Evolutionary conservation across 2,888 invertebrate genomes (phyloP).

Genomic region (Furcula furcula): DNA sequence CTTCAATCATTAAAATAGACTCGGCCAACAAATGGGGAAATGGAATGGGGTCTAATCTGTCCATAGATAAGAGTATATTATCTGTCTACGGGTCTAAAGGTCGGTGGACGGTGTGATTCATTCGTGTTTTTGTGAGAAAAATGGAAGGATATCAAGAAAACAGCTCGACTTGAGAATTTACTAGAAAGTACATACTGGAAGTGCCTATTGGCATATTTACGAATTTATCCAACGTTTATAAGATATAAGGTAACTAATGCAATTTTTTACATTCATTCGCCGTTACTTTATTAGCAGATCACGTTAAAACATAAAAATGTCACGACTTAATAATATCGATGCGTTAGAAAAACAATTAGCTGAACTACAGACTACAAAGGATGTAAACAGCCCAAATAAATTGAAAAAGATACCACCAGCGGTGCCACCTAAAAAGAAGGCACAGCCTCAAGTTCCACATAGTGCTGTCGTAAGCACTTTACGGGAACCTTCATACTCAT

Average conservation of each 20-base stretch:
- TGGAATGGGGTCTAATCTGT: too few relatives aligned
- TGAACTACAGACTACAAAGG: conserved; percentile 83
- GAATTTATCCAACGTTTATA: too few relatives aligned
- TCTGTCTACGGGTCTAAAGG: too few relatives aligned
- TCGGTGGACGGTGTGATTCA: too few relatives aligned
- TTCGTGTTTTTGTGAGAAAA: too few relatives aligned
- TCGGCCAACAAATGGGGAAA: too few relatives aligned
- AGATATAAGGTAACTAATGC: background rate
- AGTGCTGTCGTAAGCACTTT: conserved; percentile 87
- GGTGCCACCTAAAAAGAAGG: conserved; percentile 91
- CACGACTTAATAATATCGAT: conserved; percentile 78
- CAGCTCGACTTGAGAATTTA: too few relatives aligned
- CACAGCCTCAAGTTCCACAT: conserved; percentile 86
- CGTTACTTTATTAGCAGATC: conserved; percentile 24
- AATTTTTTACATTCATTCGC: conserved; percentile 10
- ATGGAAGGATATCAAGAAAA: too few relatives aligned
- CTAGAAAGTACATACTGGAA: too few relatives aligned
- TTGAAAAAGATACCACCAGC: conserved; percentile 87
- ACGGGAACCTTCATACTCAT: conserved; percentile 88
- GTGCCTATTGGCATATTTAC: too few relatives aligned
- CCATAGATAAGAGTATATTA: too few relatives aligned
- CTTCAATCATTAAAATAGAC: too few relatives aligned
- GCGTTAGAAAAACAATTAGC: conserved; percentile 87
- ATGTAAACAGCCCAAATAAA: conserved; percentile 48
- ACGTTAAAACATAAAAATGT: conserved; percentile 48